These are phyloP conservation scores for Neostethus bicornis DNA, from an alignment of 2,797 vertebrate genomes.

Conservation along the genomic window DNA sequence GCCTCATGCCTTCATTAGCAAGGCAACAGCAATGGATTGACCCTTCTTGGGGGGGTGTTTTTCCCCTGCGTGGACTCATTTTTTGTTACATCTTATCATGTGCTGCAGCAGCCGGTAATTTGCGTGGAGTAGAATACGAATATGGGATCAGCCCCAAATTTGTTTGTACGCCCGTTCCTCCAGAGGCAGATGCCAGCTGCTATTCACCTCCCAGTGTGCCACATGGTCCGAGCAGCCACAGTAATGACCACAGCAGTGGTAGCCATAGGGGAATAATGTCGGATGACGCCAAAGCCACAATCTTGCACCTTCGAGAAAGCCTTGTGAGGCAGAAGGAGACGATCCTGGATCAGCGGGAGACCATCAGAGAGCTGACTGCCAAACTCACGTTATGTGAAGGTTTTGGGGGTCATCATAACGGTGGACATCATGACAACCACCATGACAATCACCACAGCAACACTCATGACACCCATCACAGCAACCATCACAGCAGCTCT, in stretches of 20 bases:
- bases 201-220: conserved; percentile 68
- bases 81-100: conserved; percentile 65
- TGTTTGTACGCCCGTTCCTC: conserved; percentile 84
- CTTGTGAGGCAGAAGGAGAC: conserved; percentile 86
- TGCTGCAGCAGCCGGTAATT: conserved; percentile 49
- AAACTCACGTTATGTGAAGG: conserved; percentile 85
- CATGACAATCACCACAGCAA: conserved; percentile 30
- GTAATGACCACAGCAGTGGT: conserved; percentile 48
- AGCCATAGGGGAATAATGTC: conserved; percentile 68
- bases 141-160: conserved; percentile 82
- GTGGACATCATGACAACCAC: conserved; percentile 45
- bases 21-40: conserved; percentile 33
- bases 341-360: conserved; percentile 85
- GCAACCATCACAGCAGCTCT: conserved; percentile 21
- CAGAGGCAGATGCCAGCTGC: conserved; percentile 82
- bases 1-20: conserved; percentile 44
- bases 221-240: conserved; percentile 57
- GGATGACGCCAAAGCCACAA: conserved; percentile 84
- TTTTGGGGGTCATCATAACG: conserved; percentile 69
- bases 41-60: conserved; percentile 26
- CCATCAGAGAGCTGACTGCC: conserved; percentile 84
- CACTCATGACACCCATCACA: conserved; percentile 40
- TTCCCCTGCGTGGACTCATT: conserved; percentile 61
- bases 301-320: conserved; percentile 84
- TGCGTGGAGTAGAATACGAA: conserved; percentile 72